Base-by-base conservation (phyloP, 2,888 invertebrate genomes). In the Thymelicus sylvestris region DNA sequence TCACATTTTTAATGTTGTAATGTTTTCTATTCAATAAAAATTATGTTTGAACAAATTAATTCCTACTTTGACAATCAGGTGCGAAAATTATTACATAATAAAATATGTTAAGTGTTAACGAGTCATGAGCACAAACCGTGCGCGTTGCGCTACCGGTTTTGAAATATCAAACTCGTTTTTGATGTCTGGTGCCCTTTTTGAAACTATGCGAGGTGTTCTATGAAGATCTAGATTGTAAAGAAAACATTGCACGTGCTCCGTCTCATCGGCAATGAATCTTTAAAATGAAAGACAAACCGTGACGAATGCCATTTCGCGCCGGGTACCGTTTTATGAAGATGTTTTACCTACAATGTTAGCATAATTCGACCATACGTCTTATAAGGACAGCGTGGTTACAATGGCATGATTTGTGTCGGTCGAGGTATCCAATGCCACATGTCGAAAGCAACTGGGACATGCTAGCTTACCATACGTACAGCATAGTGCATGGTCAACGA, bases 371-470 rank as follows among this genome's bases (percentile, higher is more conserved):
- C 48, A 64, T 70, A 65, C 39, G 50, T 70, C 69, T 64, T 59
- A 70, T 60, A 66, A 70, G 70, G 70, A 60, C 65, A 48, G 44
- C 60, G 31, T 59, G 60, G 24, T 66, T 57, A 70, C 65, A 70
- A 70, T 66, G 66, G 44, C 38, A 66, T 69, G 66, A 73, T 72
- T 71, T 57, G 81, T 76, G 78, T 76, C 82, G 84, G 83, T 78
- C 74, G 52, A n/a, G n/a, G 70, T 59, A 13, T 74, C 80, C 86
- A 86, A 84, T 84, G 86, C 81, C 86, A 81, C 77, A 77, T 92
- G 89, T 84, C 90, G 87, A 84, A 87, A 90, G 77, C 74, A 64
- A 57, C 75, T 77, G 81, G 81, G 85, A 86, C 86, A 85, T 80
- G 80, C 66, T 61, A 31, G 66, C 75, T 76, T 66, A 75, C 70